Base-by-base conservation (phyloP, 2,888 invertebrate species). In the Aphodius sticticus region DNA sequence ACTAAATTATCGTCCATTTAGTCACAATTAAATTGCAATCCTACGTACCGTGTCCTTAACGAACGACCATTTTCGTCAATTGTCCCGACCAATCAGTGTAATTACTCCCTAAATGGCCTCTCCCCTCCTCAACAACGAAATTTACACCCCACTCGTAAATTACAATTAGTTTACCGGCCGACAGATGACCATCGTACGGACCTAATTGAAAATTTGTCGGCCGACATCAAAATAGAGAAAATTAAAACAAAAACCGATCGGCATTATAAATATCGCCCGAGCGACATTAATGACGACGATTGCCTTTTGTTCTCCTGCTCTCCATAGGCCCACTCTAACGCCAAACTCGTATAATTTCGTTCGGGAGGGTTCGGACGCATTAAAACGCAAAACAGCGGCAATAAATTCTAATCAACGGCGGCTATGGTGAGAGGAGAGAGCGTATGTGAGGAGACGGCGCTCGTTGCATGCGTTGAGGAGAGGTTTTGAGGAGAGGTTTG, bases 351-450 rank as follows among this genome's bases (percentile, higher is more conserved):
- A 26, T 26, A 26, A 26, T 26, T 26, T 26, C 26, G 53, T 53
- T 53, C 53, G 53, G 53, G 53, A 53, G 53, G 53, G 53, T 53
- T 53, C 84, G 84, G 84, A 84, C 84, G 83, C 84, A 84, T 85
- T 85, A 83, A 85, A 86, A 85, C 83, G 84, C 84, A 83, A 85
- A 85, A 84, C 84, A 83, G 81, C 83, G 80, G 84, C 82, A 81
- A 85, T 86, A 86, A 86, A 86, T 86, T 85, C 84, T 85, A 86
- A 86, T 86, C 86, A 86, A 86, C 84, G 81, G 79, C 82, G 80
- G 84, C 82, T 81, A 16, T 16, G n/a, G n/a, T 72, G 36, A 15
- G 36, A 15, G n/a, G 26, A 70, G 70, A 70, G 9, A 72, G 26
- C 14, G 36, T 36, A 72, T 15, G 16, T 16, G 12, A 83, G 26